Conservation (phyloP, 2,888 invertebrate species). For the Drosophila kuntzei region DNA sequence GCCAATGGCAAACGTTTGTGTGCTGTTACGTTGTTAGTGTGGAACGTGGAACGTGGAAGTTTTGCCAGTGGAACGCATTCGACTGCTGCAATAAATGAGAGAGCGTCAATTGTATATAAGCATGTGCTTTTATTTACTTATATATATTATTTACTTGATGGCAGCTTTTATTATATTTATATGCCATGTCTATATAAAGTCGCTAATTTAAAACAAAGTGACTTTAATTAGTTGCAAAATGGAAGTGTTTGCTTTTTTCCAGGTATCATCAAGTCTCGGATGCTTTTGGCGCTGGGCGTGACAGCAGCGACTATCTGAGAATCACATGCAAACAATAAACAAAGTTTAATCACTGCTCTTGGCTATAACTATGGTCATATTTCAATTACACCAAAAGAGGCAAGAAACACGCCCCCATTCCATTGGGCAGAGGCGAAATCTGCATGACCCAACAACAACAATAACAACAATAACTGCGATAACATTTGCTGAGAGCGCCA, state of each 20-base stretch:
- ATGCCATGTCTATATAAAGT: conserved; percentile 43
- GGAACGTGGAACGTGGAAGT: conserved; percentile 81
- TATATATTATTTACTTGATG: conserved; percentile 23
- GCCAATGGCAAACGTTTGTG: conserved; percentile 60
- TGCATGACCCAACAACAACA: conserved; percentile 48
- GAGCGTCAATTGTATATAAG: conserved; percentile 2
- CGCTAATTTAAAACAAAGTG: conserved; percentile 57
- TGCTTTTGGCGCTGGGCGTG: conserved; percentile 42
- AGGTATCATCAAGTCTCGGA: background rate
- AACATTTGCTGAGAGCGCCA: conserved; percentile 60
- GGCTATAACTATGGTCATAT: conserved; percentile 60
- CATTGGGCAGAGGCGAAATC: conserved; percentile 36
- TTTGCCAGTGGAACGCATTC: conserved; percentile 66
- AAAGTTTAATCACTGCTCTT: conserved; percentile 56
- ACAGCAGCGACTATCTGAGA: conserved; percentile 27
- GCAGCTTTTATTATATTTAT: conserved; percentile 28
- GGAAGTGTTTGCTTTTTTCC: conserved; percentile 14
- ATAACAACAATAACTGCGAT: conserved; percentile 48
- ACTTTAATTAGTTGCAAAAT: conserved; percentile 62
- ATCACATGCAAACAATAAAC: conserved; percentile 58
- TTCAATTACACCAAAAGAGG: conserved; percentile 68
- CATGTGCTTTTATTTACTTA: background rate
- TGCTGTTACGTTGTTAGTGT: conserved; percentile 53
- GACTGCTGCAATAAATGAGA: conserved; percentile 5
- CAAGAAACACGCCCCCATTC: conserved; percentile 56